A percentile compares a stretch with the other conserved stretches of the same genome.
Conservation (phyloP, 2,797 vertebrate species). For the Ispidina lecontei region DNA sequence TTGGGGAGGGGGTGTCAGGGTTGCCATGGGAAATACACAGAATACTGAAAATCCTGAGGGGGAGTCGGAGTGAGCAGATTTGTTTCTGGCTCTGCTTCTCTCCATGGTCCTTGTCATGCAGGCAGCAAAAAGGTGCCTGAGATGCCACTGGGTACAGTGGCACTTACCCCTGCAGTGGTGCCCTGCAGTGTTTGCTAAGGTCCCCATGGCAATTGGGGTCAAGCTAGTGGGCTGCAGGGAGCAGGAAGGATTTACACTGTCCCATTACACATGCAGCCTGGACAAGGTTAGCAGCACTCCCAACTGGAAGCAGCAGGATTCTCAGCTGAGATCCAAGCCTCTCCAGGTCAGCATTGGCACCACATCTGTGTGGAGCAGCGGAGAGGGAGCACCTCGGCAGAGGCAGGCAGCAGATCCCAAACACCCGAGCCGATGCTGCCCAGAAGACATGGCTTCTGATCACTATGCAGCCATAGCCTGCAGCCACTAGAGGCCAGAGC, state of each 20-base stretch:
- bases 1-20: rapidly evolving
- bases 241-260: not conserved
- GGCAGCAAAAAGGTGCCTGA: not conserved
- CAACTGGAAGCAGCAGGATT: not conserved
- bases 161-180: rapidly evolving
- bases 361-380: rapidly evolving
- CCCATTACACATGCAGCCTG: not conserved
- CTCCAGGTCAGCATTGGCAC: rapidly evolving
- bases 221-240: not conserved
- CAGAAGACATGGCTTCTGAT: rapidly evolving
- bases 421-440: rapidly evolving
- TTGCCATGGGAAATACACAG: too few relatives aligned
- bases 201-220: not conserved
- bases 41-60: not conserved
- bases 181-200: not conserved
- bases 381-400: not conserved
- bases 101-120: not conserved
- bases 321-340: not conserved
- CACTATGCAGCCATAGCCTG: not conserved
- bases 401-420: not conserved
- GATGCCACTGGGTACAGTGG: rapidly evolving
- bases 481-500: conserved; percentile 47
- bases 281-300: not conserved
- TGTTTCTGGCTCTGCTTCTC: not conserved
- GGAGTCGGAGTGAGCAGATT: not conserved